phyloP scores from a whole-genome alignment of 1,140 invertebrate genomes.

The Eulimnadia texana region DNA sequence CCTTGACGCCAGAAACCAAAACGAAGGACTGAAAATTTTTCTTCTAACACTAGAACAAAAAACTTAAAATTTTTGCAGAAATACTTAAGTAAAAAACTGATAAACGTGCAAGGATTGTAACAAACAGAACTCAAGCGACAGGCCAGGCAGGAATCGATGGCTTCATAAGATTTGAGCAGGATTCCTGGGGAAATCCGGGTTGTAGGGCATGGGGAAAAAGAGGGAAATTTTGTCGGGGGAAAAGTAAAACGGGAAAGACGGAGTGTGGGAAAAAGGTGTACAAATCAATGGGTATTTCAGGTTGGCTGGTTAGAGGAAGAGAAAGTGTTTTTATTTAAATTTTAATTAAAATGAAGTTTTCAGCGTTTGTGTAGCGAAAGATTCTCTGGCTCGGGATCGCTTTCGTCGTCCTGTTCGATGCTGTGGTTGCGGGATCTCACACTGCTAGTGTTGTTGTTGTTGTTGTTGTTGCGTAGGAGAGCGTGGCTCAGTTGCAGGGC shows the following conservation, averaged over 20 bases:
- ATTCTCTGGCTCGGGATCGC: constrained; percentile 14
- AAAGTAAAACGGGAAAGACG: too few relatives aligned
- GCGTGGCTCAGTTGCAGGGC: not conserved
- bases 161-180: not conserved
- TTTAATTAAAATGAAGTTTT: too few relatives aligned
- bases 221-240: not conserved
- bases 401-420: constrained; percentile 9
- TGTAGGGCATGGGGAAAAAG: not conserved
- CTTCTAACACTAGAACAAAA: too few relatives aligned
- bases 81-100: not conserved
- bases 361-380: constrained; percentile 7
- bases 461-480: not conserved
- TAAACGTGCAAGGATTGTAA: not conserved
- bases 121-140: not conserved
- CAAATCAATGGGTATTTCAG: not conserved
- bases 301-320: not conserved
- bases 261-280: not conserved
- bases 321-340: not conserved
- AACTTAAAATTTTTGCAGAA: not conserved
- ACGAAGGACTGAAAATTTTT: too few relatives aligned
- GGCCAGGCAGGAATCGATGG: not conserved
- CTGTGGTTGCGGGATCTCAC: constrained; percentile 8
- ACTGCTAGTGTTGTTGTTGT: not conserved
- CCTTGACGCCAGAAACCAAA: too few relatives aligned
- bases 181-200: not conserved